Evolutionary conservation across 2,797 vertebrate genomes (phyloP).

Genomic region (Hoplostethus atlanticus): DNA sequence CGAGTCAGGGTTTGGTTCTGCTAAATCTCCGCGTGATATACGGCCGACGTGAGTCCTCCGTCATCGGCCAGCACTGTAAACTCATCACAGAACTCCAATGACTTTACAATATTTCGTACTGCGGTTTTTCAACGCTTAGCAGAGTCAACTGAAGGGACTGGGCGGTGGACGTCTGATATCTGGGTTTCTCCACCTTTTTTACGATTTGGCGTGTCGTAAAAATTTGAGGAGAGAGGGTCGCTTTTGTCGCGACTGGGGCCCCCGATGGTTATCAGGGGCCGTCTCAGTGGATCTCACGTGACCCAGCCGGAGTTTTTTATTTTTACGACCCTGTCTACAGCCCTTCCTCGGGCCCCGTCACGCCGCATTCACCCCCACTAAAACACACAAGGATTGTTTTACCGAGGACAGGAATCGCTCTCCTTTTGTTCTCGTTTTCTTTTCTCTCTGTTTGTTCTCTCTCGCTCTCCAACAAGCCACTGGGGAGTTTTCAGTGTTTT

Average conservation of each 20-base stretch:
- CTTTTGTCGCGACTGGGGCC: conserved; percentile 41
- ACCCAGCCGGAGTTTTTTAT: conserved; percentile 1
- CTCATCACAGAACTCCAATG: conserved; percentile 57
- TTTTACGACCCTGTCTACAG: conserved; percentile 70
- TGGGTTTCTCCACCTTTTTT: conserved; percentile 35
- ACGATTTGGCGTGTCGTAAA: conserved; percentile 61
- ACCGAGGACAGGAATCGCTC: conserved; percentile 17
- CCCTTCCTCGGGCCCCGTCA: conserved; percentile 69
- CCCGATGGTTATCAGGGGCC: conserved; percentile 46
- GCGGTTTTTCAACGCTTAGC: conserved; percentile 14
- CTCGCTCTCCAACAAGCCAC: neutral
- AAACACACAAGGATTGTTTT: conserved; percentile 62
- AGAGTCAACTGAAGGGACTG: conserved; percentile 29
- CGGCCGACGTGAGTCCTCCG: conserved; percentile 27
- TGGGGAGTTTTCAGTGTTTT: no score
- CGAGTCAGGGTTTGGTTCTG: conserved; percentile 39
- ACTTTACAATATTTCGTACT: conserved; percentile 46
- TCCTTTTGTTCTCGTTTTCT: neutral
- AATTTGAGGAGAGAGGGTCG: conserved; percentile 46
- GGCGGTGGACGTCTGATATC: conserved; percentile 28
- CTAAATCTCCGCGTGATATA: conserved; percentile 31
- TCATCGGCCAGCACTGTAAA: conserved; percentile 60
- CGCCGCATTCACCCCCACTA: conserved; percentile 52
- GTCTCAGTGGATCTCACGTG: conserved; percentile 42
- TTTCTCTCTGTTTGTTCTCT: conserved; percentile 1